phyloP scores from a whole-genome alignment of 1,140 invertebrate species.

The Drosophila carrolli region DNA sequence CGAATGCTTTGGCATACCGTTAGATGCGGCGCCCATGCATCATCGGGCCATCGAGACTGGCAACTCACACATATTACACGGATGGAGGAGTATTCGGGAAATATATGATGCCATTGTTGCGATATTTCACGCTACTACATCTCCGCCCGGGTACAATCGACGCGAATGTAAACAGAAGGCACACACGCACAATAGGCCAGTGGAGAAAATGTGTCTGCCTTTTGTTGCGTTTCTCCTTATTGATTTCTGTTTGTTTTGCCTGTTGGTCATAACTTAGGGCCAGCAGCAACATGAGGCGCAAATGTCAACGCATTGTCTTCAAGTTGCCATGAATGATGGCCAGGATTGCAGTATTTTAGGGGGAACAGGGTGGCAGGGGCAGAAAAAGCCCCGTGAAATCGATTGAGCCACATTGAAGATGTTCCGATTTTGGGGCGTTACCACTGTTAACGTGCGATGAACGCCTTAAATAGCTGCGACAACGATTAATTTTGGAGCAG shows the following conservation, averaged over 20 bases:
- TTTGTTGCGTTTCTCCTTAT: constrained; percentile 55
- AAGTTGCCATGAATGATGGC: constrained; percentile 54
- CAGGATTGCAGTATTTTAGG: constrained; percentile 30
- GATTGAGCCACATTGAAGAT: constrained; percentile 52
- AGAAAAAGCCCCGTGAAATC: constrained; percentile 51
- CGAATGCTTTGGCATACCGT: constrained; percentile 42
- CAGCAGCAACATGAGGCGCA: constrained; percentile 62
- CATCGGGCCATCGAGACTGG: constrained; percentile 41
- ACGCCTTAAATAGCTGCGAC: constrained; percentile 51
- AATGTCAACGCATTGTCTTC: constrained; percentile 72
- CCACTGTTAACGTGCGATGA: constrained; percentile 62
- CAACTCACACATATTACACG: constrained; percentile 40
- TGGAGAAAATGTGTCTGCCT: constrained; percentile 27
- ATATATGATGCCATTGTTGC: constrained; percentile 78
- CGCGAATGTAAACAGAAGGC: constrained; percentile 50
- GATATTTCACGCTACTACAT: constrained; percentile 63
- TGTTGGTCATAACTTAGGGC: constrained; percentile 72
- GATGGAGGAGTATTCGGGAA: constrained; percentile 70
- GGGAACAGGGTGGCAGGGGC: not conserved
- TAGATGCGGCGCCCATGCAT: constrained; percentile 62
- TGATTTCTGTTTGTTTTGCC: constrained; percentile 79
- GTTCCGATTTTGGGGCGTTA: constrained; percentile 24
- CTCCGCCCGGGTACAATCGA: constrained; percentile 34
- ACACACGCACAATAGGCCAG: constrained; percentile 64
- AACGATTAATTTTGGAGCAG: constrained; percentile 59